Percentiles rank a stretch among this genome's conserved stretches.
phyloP scores from a whole-genome alignment of 2,888 invertebrate species.

The Spialia ferax region DNA sequence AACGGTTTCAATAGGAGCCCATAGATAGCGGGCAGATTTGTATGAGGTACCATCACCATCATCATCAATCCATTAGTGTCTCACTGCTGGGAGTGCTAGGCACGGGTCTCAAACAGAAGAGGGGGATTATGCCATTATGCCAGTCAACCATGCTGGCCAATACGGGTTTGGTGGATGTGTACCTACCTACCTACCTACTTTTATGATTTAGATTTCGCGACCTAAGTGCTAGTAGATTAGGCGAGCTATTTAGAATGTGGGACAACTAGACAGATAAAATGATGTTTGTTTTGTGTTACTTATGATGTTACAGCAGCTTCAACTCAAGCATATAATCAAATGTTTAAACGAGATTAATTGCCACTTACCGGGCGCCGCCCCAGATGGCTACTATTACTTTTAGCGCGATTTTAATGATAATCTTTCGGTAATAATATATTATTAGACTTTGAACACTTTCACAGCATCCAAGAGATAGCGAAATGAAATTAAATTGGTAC shows the following conservation, averaged over 20 bases:
- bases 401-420: conserved; percentile 21
- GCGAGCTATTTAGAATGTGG: conserved; percentile 41
- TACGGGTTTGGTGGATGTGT: too few relatives aligned
- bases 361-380: conserved; percentile 18
- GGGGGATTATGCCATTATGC: too few relatives aligned
- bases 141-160: too few relatives aligned
- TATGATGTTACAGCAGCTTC: conserved; percentile 16
- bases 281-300: conserved; percentile 61
- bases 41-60: too few relatives aligned
- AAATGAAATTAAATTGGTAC: conserved; percentile 22
- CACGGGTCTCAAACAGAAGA: too few relatives aligned
- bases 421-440: conserved; percentile 29
- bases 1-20: too few relatives aligned
- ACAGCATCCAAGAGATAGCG: conserved; percentile 4
- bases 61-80: too few relatives aligned
- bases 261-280: conserved; percentile 49
- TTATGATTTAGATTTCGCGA: conserved; percentile 26
- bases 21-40: too few relatives aligned
- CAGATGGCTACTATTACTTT: conserved; percentile 32
- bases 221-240: conserved; percentile 9
- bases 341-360: conserved; percentile 37
- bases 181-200: too few relatives aligned
- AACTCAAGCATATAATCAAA: conserved; percentile 31
- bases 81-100: too few relatives aligned
- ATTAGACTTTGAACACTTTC: conserved; percentile 24